Evolutionary conservation across 2,888 invertebrate species (phyloP), one percentile per base, ranked within the genome.

Genomic region (Luperina nickerlii): DNA sequence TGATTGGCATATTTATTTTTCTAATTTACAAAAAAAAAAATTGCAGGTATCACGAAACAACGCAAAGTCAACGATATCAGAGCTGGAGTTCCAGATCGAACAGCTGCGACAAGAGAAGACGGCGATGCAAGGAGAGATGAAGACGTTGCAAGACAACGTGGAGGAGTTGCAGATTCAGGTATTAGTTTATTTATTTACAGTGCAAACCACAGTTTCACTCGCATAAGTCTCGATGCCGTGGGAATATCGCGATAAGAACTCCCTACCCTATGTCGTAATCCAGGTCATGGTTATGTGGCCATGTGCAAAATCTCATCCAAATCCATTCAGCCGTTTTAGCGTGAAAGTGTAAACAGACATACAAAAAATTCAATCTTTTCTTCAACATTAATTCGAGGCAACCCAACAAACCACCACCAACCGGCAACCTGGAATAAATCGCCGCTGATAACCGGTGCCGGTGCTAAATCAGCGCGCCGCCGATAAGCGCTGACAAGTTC

Each of bases 41-140:
- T 80, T 92, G 1, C 91, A 98, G 98, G 98, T 98, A 66, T 98
- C 98, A 0, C 97, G 98, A 85, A 99, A 98, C 92, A 99, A 98
- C 93, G 98, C 99, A n/a, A 99, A 98, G 93, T 98, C 98, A 42
- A 98, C 98, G 13, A 97, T 98, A 87, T 98, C 98, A 1, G 98
- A 99, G 92, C 95, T 99, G 89, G 98, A 99, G 92, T 98, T 98
- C 93, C 98, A 98, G 85, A 95, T 98, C 74, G 98, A 98, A 88
- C 98, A 98, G 90, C 91, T 98, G 87, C 97, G 98, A 27, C 97
- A 98, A 65, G 99, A 99, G 90, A 98, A 98, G 89, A 94, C 97
- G 0, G 97, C 98, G 42, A 94, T 98, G 73, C 97, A 97, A 85
- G 97, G 97, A 6, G 98, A 99, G 90, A 95, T 98, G 82, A 98